phyloP scores from a whole-genome alignment of 2,888 invertebrate genomes.

The Amaurobius ferox region DNA sequence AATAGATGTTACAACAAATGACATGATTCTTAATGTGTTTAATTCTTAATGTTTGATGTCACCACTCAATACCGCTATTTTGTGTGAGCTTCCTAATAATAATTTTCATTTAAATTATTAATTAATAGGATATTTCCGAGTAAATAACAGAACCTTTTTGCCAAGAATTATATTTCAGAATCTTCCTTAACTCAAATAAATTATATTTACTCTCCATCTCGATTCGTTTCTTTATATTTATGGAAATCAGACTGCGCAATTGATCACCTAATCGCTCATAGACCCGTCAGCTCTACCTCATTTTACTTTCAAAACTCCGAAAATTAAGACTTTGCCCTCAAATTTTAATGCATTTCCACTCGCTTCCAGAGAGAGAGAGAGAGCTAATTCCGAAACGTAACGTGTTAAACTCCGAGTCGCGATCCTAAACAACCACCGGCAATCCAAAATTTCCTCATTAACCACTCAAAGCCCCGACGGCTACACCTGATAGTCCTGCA shows the following conservation, averaged over 20 bases:
- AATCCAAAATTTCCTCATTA: conserved; percentile 5
- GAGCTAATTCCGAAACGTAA: not conserved
- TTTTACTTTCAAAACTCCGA: not conserved
- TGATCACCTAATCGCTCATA: not conserved
- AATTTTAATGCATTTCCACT: not conserved
- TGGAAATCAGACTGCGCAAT: not conserved
- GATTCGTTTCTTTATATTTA: too few relatives aligned
- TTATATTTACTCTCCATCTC: too few relatives aligned
- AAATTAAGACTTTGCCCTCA: not conserved
- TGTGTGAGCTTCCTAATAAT: too few relatives aligned
- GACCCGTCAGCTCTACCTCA: not conserved
- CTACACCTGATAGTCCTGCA: conserved; percentile 11
- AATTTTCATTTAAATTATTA: too few relatives aligned
- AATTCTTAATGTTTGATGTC: too few relatives aligned
- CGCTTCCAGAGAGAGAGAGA: not conserved
- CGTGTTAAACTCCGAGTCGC: not conserved
- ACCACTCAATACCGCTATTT: too few relatives aligned
- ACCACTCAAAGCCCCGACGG: conserved; percentile 8
- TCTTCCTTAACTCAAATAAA: too few relatives aligned
- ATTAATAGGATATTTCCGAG: too few relatives aligned
- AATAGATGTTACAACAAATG: too few relatives aligned
- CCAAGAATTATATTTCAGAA: too few relatives aligned
- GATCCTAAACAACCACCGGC: not conserved
- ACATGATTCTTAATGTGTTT: too few relatives aligned
- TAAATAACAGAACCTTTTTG: too few relatives aligned